Base-by-base conservation (phyloP, 2,797 vertebrate genomes). In the Zalophus californianus region DNA sequence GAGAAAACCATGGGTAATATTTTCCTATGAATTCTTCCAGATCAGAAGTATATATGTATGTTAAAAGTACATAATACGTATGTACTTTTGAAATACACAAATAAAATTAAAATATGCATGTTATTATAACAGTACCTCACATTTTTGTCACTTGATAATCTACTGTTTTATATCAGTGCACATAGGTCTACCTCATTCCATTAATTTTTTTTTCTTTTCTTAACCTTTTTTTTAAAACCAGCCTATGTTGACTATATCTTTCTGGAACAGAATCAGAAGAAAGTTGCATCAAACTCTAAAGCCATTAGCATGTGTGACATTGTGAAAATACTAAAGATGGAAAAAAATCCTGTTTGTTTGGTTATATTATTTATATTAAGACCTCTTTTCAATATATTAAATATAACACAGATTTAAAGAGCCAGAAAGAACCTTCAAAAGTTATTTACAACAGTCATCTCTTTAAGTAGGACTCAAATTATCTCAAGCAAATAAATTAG, bases 251-350 rank as follows among this genome's bases (percentile, higher is more conserved):
- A 25, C 52, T 58, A 6, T 32, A 27, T 70, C 52, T 92, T 75
- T 32, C 62, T 92, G 94, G 44, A 50, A 52, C 27, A 14, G 58
- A 90, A 90, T 72, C 60, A 90, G 66, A 93, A 94, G 54, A 91
- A 94, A 87, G 48, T 29, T 89, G 6, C 14, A 58, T 10, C 60
- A 92, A 80, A 95, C 56, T 91, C 35, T 91, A 89, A 92, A 92
- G 58, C 20, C 60, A 89, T 93, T 62, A 80, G 91, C 32, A 77
- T 64, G 13, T 60, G 3, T 56, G 32, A 95, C 52, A 92, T 18
- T n/a, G n/a, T 54, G 12, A 91, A 88, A 95, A 87, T 87, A 60
- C 35, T 73, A 54, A 90, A 90, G 94, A 77, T 66, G 27, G 66
- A 50, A 72, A 72, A 64, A 32, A 96, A 70, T 75, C 2, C n/a